phyloP scores from a whole-genome alignment of 2,113 vertebrate species.

The Mastomys natalensis region DNA sequence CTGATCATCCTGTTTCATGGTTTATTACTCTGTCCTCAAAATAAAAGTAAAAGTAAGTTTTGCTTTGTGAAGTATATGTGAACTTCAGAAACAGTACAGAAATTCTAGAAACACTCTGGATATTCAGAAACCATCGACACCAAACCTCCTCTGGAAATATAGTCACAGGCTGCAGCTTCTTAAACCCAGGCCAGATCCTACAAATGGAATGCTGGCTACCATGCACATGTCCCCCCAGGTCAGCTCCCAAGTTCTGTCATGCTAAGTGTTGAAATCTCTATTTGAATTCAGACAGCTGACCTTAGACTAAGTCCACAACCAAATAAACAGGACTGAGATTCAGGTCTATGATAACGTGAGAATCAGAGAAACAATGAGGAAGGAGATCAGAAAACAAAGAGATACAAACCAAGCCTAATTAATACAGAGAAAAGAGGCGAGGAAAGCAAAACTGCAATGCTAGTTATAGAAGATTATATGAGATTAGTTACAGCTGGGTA shows the following conservation, averaged over 20 bases:
- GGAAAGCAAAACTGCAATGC: not conserved
- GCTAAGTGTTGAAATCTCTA: not conserved
- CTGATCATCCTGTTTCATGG: not conserved
- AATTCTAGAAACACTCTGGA: not conserved
- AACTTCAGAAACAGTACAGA: not conserved
- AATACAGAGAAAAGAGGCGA: not conserved
- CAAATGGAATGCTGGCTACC: not conserved
- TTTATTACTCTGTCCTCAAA: slow-evolving; percentile 34
- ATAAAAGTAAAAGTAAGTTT: slow-evolving; percentile 50
- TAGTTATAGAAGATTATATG: not conserved
- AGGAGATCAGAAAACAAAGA: not conserved
- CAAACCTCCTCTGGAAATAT: not conserved
- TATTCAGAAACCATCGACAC: not conserved
- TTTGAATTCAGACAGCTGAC: not conserved
- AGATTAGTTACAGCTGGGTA: not conserved
- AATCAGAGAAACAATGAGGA: not conserved
- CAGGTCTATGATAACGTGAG: not conserved
- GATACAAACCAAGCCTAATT: not conserved
- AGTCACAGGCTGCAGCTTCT: not conserved
- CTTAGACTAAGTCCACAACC: not conserved
- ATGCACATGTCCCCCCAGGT: not conserved
- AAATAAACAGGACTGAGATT: not conserved
- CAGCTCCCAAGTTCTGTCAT: not conserved
- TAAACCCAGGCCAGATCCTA: not conserved
- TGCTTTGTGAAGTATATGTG: not conserved